Evolutionary conservation across 2,113 vertebrate species (phyloP).

Genomic region (Coregonus clupeaformis): DNA sequence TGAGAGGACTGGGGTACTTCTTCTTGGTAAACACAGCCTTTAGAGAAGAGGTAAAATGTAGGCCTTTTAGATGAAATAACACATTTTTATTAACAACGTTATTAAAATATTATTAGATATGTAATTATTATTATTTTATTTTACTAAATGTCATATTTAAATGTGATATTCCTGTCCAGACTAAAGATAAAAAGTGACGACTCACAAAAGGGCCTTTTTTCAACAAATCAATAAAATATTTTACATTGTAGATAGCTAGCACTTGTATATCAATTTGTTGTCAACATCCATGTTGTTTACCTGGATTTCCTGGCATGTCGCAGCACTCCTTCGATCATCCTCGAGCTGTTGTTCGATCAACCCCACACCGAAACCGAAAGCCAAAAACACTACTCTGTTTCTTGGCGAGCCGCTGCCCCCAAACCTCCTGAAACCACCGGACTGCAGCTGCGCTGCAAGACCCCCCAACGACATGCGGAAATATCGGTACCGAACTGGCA

Average conservation of each 20-base stretch:
- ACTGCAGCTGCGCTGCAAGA: slow-evolving; percentile 75
- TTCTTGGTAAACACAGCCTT: slow-evolving; percentile 85
- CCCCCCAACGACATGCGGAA: slow-evolving; percentile 77
- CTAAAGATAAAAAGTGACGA: too few relatives aligned
- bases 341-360: slow-evolving; percentile 74
- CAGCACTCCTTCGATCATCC: slow-evolving; percentile 55
- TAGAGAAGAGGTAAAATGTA: not conserved
- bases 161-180: too few relatives aligned
- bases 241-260: too few relatives aligned
- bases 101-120: too few relatives aligned
- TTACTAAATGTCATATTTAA: too few relatives aligned
- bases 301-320: slow-evolving; percentile 85
- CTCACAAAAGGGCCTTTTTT: too few relatives aligned
- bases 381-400: slow-evolving; percentile 68
- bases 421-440: slow-evolving; percentile 59
- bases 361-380: slow-evolving; percentile 77
- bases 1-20: slow-evolving; percentile 68
- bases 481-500: slow-evolving; percentile 76
- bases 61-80: not conserved
- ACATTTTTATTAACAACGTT: not conserved
- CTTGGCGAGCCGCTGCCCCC: slow-evolving; percentile 59
- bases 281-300: slow-evolving; percentile 54
- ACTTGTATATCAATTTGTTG: too few relatives aligned
- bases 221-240: too few relatives aligned
- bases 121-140: too few relatives aligned